Evolutionary conservation across 2,113 vertebrate genomes (phyloP), one percentile per base, ranked within the genome.

Genomic region (Brevimyrus niger): DNA sequence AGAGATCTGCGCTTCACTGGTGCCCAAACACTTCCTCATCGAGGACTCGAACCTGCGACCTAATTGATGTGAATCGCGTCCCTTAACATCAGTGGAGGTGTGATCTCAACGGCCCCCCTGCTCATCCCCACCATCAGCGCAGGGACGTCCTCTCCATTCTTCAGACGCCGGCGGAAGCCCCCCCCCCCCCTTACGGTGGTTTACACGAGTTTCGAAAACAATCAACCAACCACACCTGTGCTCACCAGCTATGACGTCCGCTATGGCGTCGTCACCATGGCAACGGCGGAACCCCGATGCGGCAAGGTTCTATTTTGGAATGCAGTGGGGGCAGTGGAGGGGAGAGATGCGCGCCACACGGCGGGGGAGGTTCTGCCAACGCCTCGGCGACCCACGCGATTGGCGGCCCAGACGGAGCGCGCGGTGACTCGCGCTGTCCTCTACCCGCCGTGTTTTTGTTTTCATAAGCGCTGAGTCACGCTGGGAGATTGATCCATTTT

Each of bases 251-350:
- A 38, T 88, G 86, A 88, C 86, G 89, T 31, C 61, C 4, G 27
- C 83, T n/a, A 17, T 38, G 5, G 21, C 65, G 31, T 15, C 35
- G 50, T 47, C 87, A 86, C 89, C 87, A 90, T 83, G 73, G 87
- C 69, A 82, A 90, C 89, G 35, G 50, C 48, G 85, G 58, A n/a
- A 61, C 44, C 31, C 23, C 47, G 3, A 27, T 42, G 19, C 38
- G 31, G 47, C 48, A 23, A 31, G 50, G 69, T 88, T 90, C 89
- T 90, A 88, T 90, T 90, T 90, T 6, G 38, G 73, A 83, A n/a
- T 35, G 13, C 38, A 46, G 84, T 47, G 61, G 84, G 46, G 80
- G 80, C 88, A 27, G 23, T 5, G 10, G 19, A 17, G 48, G 50
- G 8, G 17, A 31, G 31, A n/a, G 55, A 23, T 35, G 5, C 38